A percentile compares a stretch with the other conserved stretches of the same genome.
Evolutionary conservation across 2,888 invertebrate genomes (phyloP).

Genomic region (Clitarchus hookeri): DNA sequence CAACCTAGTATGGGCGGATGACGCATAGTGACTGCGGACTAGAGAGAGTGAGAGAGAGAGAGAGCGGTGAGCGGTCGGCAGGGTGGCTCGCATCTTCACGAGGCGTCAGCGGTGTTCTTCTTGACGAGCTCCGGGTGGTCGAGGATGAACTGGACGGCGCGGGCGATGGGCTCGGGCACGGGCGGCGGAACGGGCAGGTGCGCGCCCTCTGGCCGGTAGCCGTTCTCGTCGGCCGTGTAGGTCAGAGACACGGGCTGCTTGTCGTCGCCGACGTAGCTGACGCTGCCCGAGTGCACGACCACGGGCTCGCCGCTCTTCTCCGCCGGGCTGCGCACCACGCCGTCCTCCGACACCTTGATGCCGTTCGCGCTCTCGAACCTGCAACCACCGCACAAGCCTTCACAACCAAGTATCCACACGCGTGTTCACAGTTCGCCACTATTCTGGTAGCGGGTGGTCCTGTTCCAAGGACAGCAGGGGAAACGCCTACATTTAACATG

Average conservation of each 20-base stretch:
- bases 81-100: background rate
- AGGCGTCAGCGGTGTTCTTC: background rate
- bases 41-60: too few relatives aligned
- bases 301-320: background rate
- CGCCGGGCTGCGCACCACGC: slow-evolving; percentile 29
- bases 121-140: background rate
- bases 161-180: too few relatives aligned
- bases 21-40: too few relatives aligned
- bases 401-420: too few relatives aligned
- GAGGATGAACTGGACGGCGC: background rate
- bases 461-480: too few relatives aligned
- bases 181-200: slow-evolving; percentile 40
- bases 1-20: too few relatives aligned
- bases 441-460: too few relatives aligned
- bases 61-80: too few relatives aligned
- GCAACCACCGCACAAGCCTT: slow-evolving; percentile 37
- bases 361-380: slow-evolving; percentile 42
- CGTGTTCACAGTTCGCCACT: too few relatives aligned
- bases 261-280: background rate
- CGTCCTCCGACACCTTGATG: slow-evolving; percentile 39
- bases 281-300: background rate
- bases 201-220: slow-evolving; percentile 44
- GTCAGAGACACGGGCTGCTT: slow-evolving; percentile 15
- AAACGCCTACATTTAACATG: too few relatives aligned
- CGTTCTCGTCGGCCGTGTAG: slow-evolving; percentile 44